Conservation (phyloP, 2,797 vertebrate genomes). For the Galago senegalensis region DNA sequence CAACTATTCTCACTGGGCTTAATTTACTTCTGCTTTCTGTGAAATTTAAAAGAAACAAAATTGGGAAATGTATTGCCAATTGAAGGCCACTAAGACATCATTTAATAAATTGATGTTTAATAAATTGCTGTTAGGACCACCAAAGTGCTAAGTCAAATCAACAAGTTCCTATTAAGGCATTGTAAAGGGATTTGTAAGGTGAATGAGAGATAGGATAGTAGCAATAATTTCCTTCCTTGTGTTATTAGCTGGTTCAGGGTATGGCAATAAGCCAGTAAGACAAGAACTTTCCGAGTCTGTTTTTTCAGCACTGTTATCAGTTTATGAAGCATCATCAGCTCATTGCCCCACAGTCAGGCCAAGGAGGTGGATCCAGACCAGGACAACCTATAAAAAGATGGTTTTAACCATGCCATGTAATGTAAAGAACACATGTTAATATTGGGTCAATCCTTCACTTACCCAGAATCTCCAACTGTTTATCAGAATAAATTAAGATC, state of each 20-base stretch:
- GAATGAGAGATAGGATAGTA: neutral
- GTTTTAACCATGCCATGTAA: neutral
- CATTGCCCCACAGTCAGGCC: neutral
- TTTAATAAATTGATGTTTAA: neutral
- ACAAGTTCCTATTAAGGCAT: neutral
- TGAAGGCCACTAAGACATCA: neutral
- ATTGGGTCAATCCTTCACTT: neutral
- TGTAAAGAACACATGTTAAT: neutral
- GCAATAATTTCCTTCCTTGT: neutral
- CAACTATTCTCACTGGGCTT: neutral
- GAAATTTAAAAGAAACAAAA: neutral
- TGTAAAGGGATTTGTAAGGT: neutral
- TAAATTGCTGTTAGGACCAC: neutral
- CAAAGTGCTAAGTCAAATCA: constrained; percentile 11
- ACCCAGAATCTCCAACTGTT: neutral
- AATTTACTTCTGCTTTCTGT: constrained; percentile 38
- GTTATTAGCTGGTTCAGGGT: neutral
- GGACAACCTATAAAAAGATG: neutral
- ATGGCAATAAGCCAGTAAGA: neutral
- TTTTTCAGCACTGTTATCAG: neutral
- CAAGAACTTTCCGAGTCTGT: neutral
- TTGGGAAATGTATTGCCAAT: neutral
- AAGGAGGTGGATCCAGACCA: neutral
- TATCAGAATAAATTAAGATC: neutral
- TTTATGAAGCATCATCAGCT: neutral